Conservation (phyloP, 2,797 vertebrate genomes). For the Brachyalestes nurse region DNA sequence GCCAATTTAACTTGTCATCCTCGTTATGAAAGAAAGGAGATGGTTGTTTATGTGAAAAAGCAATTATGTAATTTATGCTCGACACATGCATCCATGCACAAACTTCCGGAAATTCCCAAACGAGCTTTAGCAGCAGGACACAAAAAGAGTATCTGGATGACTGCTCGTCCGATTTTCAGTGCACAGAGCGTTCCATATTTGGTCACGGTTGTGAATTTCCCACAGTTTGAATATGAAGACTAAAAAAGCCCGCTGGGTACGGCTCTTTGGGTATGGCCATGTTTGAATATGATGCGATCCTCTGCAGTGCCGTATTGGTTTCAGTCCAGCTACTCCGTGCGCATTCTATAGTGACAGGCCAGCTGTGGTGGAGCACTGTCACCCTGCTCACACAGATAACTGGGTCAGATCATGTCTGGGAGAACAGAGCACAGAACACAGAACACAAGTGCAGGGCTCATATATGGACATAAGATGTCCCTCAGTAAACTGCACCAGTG, state of each 20-base stretch:
- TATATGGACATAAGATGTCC: slow-evolving; percentile 18
- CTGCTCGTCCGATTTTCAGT: slow-evolving; percentile 31
- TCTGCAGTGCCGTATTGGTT: slow-evolving; percentile 16
- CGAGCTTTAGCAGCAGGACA: neutral
- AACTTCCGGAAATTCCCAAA: slow-evolving; percentile 31
- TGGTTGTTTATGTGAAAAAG: slow-evolving; percentile 7
- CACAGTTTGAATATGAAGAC: slow-evolving; percentile 51
- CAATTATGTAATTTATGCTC: slow-evolving; percentile 6
- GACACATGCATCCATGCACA: slow-evolving; percentile 10
- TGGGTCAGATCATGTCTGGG: slow-evolving; percentile 23
- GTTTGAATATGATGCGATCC: slow-evolving; percentile 43
- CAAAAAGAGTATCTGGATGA: slow-evolving; percentile 12
- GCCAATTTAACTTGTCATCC: neutral
- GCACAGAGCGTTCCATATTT: slow-evolving; percentile 49
- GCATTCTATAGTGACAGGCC: slow-evolving; percentile 40
- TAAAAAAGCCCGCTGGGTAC: slow-evolving; percentile 48
- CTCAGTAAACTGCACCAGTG: neutral
- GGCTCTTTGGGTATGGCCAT: slow-evolving; percentile 30
- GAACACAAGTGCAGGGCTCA: neutral
- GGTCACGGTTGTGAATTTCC: slow-evolving; percentile 51
- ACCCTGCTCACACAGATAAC: slow-evolving; percentile 14
- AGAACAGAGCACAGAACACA: neutral
- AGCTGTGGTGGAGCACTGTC: slow-evolving; percentile 23
- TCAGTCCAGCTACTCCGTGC: slow-evolving; percentile 16
- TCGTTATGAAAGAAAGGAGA: neutral